These are phyloP conservation scores for Dryas iulia DNA, from an alignment of 1,140 invertebrate species.

Conservation along the genomic window DNA sequence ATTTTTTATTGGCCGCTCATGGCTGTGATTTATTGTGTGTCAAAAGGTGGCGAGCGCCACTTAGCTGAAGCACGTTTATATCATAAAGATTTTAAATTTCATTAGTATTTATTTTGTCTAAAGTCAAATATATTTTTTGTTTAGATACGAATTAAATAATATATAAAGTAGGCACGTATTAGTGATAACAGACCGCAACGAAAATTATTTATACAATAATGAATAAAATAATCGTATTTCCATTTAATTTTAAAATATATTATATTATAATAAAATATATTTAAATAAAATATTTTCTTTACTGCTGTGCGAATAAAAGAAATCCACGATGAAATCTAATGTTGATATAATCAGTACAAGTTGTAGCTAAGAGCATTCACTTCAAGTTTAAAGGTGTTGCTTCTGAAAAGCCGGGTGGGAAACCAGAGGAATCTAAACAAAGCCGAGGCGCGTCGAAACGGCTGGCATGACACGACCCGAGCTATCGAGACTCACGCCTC, in stretches of 20 bases:
- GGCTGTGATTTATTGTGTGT: slow-evolving; percentile 77
- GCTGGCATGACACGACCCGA: slow-evolving; percentile 56
- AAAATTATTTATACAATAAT: not conserved
- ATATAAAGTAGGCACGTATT: too few relatives aligned
- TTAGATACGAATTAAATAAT: too few relatives aligned
- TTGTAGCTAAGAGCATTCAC: slow-evolving; percentile 29
- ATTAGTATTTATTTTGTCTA: slow-evolving; percentile 15
- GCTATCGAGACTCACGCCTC: slow-evolving; percentile 50
- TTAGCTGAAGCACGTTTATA: slow-evolving; percentile 69
- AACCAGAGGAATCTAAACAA: slow-evolving; percentile 59
- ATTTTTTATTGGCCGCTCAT: slow-evolving; percentile 78
- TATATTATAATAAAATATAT: not conserved
- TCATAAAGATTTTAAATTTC: slow-evolving; percentile 23
- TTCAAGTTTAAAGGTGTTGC: slow-evolving; percentile 41
- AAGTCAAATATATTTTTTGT: not conserved
- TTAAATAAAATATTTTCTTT: not conserved
- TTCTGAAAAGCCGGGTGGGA: slow-evolving; percentile 42
- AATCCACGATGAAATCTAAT: slow-evolving; percentile 11
- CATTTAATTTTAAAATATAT: not conserved
- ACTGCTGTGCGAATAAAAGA: not conserved
- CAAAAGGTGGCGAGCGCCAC: slow-evolving; percentile 76
- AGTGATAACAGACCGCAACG: too few relatives aligned
- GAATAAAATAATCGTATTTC: not conserved
- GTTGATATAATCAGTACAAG: slow-evolving; percentile 31
- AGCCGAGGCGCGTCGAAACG: slow-evolving; percentile 53